Evolutionary conservation across 2,888 invertebrate genomes (phyloP), one percentile per base, ranked within the genome.

Genomic region (Tetragonisca angustula): DNA sequence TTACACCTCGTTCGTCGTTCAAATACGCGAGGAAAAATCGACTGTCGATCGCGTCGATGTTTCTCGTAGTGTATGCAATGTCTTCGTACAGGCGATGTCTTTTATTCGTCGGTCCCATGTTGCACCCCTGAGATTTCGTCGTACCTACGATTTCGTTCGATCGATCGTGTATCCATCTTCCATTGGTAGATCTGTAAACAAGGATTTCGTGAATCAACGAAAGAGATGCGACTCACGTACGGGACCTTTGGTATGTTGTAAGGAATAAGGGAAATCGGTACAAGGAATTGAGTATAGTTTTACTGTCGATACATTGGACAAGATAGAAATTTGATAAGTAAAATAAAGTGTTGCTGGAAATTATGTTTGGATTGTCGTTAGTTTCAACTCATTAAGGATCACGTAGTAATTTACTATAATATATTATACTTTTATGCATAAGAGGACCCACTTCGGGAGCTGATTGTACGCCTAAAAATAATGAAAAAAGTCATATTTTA

Each of bases 171-270:
- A 21, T 50, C 27, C 2, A 21, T 17, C 1, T 61, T 69, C n/a
- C 9, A 59, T 49, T 21, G 65, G 27, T 19, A 13, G n/a, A 4
- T 21, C 54, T 43, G 27, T 68, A 61, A 62, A 17, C 15, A 49
- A 54, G 50, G 72, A 64, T 62, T 36, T 3, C 15, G 15, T 15
- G n/a, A 24, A 68, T 54, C 54, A 43, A 71, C 50, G n/a, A 43
- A 9, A 36, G n/a, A 50, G 70, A 83, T 85, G 86, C 71, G 62
- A 59, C 6, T 27, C 36, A 65, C 36, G n/a, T 86, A 85, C 15
- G 82, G 86, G 19, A 86, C 86, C 1, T 86, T 86, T 27, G 85
- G 86, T 86, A 86, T 32, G 86, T 82, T 24, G 17, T 15, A 77
- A 32, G 19, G 9, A 21, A 54, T 54, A 32, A 32, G 32, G 32